Base-by-base conservation (phyloP, 1,140 invertebrate genomes). In the Eumaeus atala region DNA sequence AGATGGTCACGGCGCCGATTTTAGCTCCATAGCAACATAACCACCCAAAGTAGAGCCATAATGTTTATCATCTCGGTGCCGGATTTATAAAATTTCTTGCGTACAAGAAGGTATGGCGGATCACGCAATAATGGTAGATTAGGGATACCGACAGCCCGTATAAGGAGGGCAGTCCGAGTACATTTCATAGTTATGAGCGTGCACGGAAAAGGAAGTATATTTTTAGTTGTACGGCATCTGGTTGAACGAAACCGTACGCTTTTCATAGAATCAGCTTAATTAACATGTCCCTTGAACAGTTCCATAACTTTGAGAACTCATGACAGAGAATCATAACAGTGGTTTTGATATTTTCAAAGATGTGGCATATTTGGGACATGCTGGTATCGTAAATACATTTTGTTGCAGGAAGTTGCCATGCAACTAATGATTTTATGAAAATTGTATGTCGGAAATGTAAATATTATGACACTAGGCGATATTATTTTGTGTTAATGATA, bases 161-260 rank as follows among this genome's bases (percentile, higher is more conserved):
- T 83, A 72, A 73, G 70, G 70, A 71, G 70, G 59, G 63, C 72
- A 73, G 69, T 59, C 62, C 58, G 63, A 72, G 70, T 82, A n/a
- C n/a, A 82, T 83, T 83, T 82, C 78, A 77, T 85, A 85, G 83
- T 79, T 84, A 84, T 84, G 77, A 75, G 64, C 72, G 67, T 34
- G 71, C 74, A 72, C 72, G 81, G 79, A 85, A 84, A 84, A 77
- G 80, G 80, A 86, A 84, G 83, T 86, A 51, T 86, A 86, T 86
- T 81, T 86, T 79, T 84, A 82, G 72, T 58, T 58, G 59, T 64
- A 67, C 60, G 76, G 83, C 83, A 86, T 86, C 83, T 86, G 83
- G 72, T 66, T 62, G 58, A 58, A 66, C 58, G 62, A 63, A 74
- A 58, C 68, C 64, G 67, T 69, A 63, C 60, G 69, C 67, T 62